Base-by-base conservation (phyloP, 2,113 vertebrate species). In the Stictonetta naevosa region DNA sequence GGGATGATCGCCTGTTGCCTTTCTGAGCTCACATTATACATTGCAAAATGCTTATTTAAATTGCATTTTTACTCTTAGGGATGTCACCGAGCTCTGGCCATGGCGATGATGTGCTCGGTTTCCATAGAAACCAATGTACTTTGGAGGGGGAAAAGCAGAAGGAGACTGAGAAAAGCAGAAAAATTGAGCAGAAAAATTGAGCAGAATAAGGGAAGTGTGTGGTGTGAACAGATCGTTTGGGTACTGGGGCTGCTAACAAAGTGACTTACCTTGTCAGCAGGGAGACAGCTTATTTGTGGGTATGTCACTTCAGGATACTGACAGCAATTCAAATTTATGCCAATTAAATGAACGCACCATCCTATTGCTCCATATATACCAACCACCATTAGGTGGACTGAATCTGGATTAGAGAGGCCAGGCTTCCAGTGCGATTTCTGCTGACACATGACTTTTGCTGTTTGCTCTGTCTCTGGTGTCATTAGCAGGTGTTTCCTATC, bases 401-500 rank as follows among this genome's bases (percentile, higher is more conserved):
- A 73, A 31, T 55, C 75, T 58, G 72, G 28, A 9, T n/a, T 26
- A 46, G 56, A 29, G 69, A 82, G 67, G 36, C 80, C 55, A 64
- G 50, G 72, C 44, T 90, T 83, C 50, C 72, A 42, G 52, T 1
- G 28, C 44, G 44, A 56, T 68, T 67, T 87, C 81, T 86, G 71
- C 84, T 96, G 75, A 52, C 42, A 40, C 22, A 31, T 8, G 34
- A 26, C 66, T 80, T 77, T 25, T 63, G 73, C 63, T 74, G 33
- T 89, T 89, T 85, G 69, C 55, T 77, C 0, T 60, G 64, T 81
- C 64, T 92, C 76, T 90, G 73, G 52, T 94, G 86, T 83, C 67
- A 16, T 87, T 76, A 78, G 81, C 94, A 94, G 91, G 92, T 95
- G 90, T 91, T 97, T 96, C 84, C 88, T 74, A 66, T 91, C 91